Conservation (phyloP, 2,113 vertebrate genomes). For the Stictonetta naevosa region DNA sequence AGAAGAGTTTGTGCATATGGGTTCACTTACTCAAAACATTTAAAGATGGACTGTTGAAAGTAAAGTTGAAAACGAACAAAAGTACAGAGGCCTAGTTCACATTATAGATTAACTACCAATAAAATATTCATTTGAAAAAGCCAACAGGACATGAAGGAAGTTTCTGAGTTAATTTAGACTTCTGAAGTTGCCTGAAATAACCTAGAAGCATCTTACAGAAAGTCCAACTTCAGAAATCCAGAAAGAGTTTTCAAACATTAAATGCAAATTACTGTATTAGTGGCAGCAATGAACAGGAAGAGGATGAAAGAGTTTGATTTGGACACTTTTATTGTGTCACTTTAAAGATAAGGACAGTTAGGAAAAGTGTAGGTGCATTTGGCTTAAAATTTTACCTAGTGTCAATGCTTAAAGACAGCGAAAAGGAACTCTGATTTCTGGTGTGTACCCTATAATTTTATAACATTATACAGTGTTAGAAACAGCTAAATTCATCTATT, state of each 20-base stretch:
- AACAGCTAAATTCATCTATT: background rate
- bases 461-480: background rate
- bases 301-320: background rate
- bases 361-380: background rate
- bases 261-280: background rate
- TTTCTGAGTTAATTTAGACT: background rate
- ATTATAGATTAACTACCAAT: background rate
- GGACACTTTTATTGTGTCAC: background rate
- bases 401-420: background rate
- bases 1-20: background rate
- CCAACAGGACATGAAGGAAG: background rate
- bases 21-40: background rate
- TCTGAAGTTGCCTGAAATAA: background rate
- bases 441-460: background rate
- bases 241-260: background rate
- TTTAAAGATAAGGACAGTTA: background rate
- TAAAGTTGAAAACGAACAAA: background rate
- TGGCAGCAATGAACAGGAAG: background rate
- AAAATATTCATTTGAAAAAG: background rate
- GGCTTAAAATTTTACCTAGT: background rate
- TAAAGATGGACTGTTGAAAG: background rate
- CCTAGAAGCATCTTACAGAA: background rate
- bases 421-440: background rate
- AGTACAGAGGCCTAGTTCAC: background rate
- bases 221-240: background rate